Evolutionary conservation across 2,113 vertebrate genomes (phyloP), one percentile per base, ranked within the genome.

Genomic region (Gambusia affinis): DNA sequence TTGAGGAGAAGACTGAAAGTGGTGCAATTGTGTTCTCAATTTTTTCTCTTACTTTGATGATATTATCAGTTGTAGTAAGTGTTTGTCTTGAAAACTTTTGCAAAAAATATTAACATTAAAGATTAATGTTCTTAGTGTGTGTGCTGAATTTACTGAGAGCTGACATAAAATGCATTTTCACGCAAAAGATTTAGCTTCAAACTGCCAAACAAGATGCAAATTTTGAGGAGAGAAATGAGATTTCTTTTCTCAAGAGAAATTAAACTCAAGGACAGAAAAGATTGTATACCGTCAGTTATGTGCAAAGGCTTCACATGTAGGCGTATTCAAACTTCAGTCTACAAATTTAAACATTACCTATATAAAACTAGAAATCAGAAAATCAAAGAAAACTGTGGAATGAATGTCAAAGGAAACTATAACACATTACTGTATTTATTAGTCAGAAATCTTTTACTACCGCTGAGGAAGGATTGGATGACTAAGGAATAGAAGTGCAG

Each of bases 21-120:
- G 27, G 10, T 4, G 7, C 12, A 28, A 30, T 63, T 31, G 19
- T 19, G 51, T 82, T 73, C 68, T 80, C 66, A 76, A 70, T 83
- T 83, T 75, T 81, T 70, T 57, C 74, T 64, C 29, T 22, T 79
- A 11, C 3, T 51, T n/a, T 60, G 42, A 83, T 85, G 66, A 72
- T 71, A 35, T 81, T 85, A 79, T 69, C 68, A 57, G 66, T 79
- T 71, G 72, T n/a, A 31, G 79, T 67, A 54, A 42, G 60, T 35
- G 0, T 0, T 14, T 47, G 74, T 73, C 78, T 80, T 33, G 81
- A 39, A 39, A 85, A 69, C 2, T 70, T 42, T 42, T 15, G 39
- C 11, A 15, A 42, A 42, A 12, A 42, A 1, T 12, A 42, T 42
- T 14, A 42, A 12, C 2, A 42, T 42, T 3, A 42, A 42, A 42